A percentile compares a stretch with the other conserved stretches of the same genome.
Conservation (phyloP, 2,797 vertebrate species). For the Xenopus petersii region DNA sequence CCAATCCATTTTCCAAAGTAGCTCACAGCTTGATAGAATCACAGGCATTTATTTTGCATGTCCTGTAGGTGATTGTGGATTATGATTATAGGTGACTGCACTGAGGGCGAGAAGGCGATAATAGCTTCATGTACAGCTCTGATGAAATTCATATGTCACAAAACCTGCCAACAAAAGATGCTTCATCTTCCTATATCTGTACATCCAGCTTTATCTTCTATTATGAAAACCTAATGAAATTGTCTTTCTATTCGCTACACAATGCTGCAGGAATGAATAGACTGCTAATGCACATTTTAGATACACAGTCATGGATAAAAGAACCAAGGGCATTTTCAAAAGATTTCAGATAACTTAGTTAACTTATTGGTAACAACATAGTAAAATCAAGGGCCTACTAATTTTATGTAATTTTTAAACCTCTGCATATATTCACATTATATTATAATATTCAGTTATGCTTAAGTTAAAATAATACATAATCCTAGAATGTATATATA, state of each 20-base stretch:
- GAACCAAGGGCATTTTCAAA: constrained; percentile 36
- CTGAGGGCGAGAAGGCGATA: constrained; percentile 35
- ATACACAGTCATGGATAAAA: constrained; percentile 29
- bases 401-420: too few species aligned
- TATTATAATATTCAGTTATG: too few species aligned
- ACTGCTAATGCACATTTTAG: constrained; percentile 35
- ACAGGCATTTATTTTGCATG: constrained; percentile 38
- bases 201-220: constrained; percentile 45
- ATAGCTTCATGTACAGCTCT: constrained; percentile 37
- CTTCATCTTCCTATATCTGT: constrained; percentile 33
- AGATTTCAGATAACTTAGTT: constrained; percentile 18
- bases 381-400: neutral
- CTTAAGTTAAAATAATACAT: too few species aligned
- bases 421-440: too few species aligned
- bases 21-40: constrained; percentile 20
- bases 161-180: constrained; percentile 42
- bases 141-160: constrained; percentile 47
- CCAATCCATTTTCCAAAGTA: constrained; percentile 19
- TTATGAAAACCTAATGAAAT: constrained; percentile 47
- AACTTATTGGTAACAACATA: constrained; percentile 19
- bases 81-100: constrained; percentile 45
- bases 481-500: too few species aligned
- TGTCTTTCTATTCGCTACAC: constrained; percentile 42
- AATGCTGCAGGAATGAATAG: constrained; percentile 40
- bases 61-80: constrained; percentile 36